A percentile compares a stretch with the other conserved stretches of the same genome.
These are phyloP conservation scores for Phrixothrix hirtus DNA, from an alignment of 2,888 invertebrate species.

Conservation along the genomic window DNA sequence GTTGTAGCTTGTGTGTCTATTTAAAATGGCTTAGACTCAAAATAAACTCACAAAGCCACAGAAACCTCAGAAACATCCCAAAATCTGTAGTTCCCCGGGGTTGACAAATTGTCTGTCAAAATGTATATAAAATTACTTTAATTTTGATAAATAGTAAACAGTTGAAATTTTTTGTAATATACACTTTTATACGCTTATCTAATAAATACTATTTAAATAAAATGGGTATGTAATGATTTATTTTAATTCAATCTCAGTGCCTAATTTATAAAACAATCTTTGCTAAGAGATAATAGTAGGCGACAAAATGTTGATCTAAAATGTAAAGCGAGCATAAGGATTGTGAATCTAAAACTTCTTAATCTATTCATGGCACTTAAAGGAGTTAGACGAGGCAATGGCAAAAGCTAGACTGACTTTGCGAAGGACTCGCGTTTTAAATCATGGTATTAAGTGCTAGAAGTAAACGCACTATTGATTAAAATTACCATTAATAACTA, in stretches of 20 bases:
- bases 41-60: conserved; percentile 10
- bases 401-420: conserved; percentile 2
- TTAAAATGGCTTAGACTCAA: too few relatives aligned
- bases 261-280: background rate
- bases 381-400: background rate
- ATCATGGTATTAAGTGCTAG: conserved; percentile 10
- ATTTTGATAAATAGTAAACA: too few relatives aligned
- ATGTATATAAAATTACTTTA: conserved; percentile 1
- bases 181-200: too few relatives aligned
- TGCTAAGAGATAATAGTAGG: background rate
- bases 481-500: conserved; percentile 20
- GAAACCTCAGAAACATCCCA: conserved; percentile 10
- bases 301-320: background rate
- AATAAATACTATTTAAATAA: background rate
- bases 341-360: conserved; percentile 8
- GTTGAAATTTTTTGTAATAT: too few relatives aligned
- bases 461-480: conserved; percentile 18
- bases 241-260: background rate
- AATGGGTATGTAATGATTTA: background rate
- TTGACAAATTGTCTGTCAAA: conserved; percentile 14
- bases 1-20: too few relatives aligned
- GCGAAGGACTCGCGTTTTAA: conserved; percentile 9
- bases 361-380: conserved; percentile 6
- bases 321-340: background rate
- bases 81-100: conserved; percentile 11